Conservation (phyloP, 2,888 invertebrate genomes). For the Andrena dorsata region DNA sequence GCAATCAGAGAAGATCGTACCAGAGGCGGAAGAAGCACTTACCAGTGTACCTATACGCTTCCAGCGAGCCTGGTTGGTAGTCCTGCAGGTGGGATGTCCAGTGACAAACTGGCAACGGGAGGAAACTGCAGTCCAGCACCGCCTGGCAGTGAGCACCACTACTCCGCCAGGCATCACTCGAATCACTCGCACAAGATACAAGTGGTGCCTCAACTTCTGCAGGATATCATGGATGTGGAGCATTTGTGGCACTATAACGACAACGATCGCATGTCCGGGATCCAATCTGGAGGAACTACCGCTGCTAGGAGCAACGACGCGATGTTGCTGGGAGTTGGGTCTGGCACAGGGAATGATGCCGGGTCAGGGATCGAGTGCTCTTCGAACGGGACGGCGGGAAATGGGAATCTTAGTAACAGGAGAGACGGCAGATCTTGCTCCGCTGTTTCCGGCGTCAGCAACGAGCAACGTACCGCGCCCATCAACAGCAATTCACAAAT, state of each 20-base stretch:
- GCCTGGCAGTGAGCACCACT: constrained; percentile 81
- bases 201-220: constrained; percentile 83
- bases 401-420: constrained; percentile 66
- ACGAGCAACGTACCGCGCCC: constrained; percentile 69
- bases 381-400: constrained; percentile 57
- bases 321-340: constrained; percentile 42
- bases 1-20: constrained; percentile 98
- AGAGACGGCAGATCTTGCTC: constrained; percentile 72
- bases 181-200: constrained; percentile 83
- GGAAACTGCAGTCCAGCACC: constrained; percentile 83
- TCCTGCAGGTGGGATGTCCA: constrained; percentile 86
- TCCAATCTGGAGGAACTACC: constrained; percentile 42
- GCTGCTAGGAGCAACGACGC: constrained; percentile 55
- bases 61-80: constrained; percentile 87
- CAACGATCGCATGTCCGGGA: constrained; percentile 89
- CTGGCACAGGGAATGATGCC: constrained; percentile 48
- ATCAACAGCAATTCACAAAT: constrained; percentile 65
- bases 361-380: constrained; percentile 56
- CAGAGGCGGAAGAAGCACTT: constrained; percentile 97
- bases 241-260: constrained; percentile 98
- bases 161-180: constrained; percentile 81
- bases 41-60: constrained; percentile 96
- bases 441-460: constrained; percentile 61
- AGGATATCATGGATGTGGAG: constrained; percentile 98
- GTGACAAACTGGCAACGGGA: constrained; percentile 82